Base-by-base conservation (phyloP, 2,113 vertebrate species). In the Platichthys flesus region DNA sequence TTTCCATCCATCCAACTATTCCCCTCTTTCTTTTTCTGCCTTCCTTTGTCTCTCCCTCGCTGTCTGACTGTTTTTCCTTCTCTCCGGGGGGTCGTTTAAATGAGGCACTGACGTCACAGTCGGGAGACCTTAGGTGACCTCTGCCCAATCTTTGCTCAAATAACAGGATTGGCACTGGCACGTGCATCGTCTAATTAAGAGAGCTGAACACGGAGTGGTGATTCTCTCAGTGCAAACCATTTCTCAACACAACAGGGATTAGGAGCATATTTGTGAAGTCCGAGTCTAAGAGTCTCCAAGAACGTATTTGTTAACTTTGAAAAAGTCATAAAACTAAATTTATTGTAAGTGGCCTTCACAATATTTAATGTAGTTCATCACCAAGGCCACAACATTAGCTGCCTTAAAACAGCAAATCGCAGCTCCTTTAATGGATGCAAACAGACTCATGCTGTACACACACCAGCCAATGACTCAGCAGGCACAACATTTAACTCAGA, bases 1-100 rank as follows among this genome's bases (percentile, higher is more conserved):
- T 91, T 91, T 92, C 90, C 89, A 87, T 74, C 54, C 18, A 69
- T 76, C 68, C 64, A 69, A 64, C 65, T 40, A 65, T 72, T 67
- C 24, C 23, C 52, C 71, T 31, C 74, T 66, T 56, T 64, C 40
- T 42, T 10, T 42, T 67, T 66, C 61, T 79, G 20, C 63, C 57
- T 67, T 57, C 51, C 71, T 70, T 68, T 76, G 66, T 86, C 62
- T 72, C 60, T 59, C 77, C 18, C 65, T 82, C 69, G 18, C 42
- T 31, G 7, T 56, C 59, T 57, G 71, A 65, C 79, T 80, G 86
- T 83, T 85, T 85, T 88, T 65, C 66, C 42, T 49, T 72, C 76
- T 81, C 82, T 78, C 66, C 9, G 8, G 76, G 76, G 77, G 79
- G 72, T 42, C 52, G 14, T 81, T 86, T 57, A 72, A 82, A 79